Evolutionary conservation across 2,888 invertebrate genomes (phyloP).

Genomic region (Latheticus oryzae): DNA sequence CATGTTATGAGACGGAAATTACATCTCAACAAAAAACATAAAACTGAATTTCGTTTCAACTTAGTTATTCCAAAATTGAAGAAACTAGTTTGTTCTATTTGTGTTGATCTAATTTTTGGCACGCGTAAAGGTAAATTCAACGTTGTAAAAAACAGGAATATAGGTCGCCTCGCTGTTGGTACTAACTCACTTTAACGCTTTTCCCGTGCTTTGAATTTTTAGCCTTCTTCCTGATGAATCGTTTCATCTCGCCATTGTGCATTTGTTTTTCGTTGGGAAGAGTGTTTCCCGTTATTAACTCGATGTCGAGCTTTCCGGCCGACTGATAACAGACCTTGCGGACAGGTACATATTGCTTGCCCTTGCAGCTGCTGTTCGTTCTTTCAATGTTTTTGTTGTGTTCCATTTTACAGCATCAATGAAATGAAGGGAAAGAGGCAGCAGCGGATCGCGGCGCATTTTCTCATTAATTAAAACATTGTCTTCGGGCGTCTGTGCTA

Average conservation of each 20-base stretch:
- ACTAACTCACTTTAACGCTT: no score
- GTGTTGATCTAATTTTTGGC: no score
- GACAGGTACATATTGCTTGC: conserved; percentile 36
- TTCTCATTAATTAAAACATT: conserved; percentile 35
- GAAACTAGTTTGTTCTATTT: no score
- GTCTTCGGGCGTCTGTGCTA: conserved; percentile 13
- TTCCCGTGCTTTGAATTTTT: conserved; percentile 15
- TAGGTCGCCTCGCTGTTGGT: no score
- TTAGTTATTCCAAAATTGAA: no score
- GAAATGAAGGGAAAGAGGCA: no score
- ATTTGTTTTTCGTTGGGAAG: conserved; percentile 14
- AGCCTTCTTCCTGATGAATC: conserved; percentile 16
- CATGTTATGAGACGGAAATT: no score
- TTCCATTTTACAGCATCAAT: no score
- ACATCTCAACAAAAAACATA: no score
- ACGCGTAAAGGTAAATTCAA: no score
- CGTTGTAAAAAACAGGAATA: no score
- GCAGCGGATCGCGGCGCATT: conserved; percentile 5
- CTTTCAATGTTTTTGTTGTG: conserved; percentile 16
- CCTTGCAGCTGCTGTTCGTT: conserved; percentile 7
- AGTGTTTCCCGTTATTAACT: conserved; percentile 29
- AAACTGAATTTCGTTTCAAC: no score
- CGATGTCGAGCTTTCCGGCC: conserved; percentile 21
- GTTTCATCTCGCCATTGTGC: conserved; percentile 25
- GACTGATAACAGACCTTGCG: conserved; percentile 24